Percentiles rank a stretch among this genome's conserved stretches.
Evolutionary conservation across 2,888 invertebrate species (phyloP).

Genomic region (Xestia sexstrigata): DNA sequence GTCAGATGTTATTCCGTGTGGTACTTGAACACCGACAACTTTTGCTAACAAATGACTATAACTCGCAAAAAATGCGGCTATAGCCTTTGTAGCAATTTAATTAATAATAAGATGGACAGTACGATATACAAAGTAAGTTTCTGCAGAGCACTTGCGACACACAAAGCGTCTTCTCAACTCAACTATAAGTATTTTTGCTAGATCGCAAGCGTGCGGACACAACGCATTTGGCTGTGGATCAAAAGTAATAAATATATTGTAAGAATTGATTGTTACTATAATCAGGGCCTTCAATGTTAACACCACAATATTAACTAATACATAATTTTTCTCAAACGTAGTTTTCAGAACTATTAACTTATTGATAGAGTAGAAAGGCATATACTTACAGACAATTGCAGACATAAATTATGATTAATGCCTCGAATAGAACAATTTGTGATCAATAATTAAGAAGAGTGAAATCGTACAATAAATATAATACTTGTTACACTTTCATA

Average conservation of each 20-base stretch:
- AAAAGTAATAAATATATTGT: conserved; percentile 70
- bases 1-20: conserved; percentile 75
- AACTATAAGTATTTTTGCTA: conserved; percentile 66
- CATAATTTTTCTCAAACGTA: conserved; percentile 71
- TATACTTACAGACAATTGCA: conserved; percentile 76
- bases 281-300: conserved; percentile 75
- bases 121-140: conserved; percentile 86
- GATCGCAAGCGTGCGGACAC: conserved; percentile 74
- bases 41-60: conserved; percentile 79
- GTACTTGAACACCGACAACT: conserved; percentile 73
- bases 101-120: conserved; percentile 86
- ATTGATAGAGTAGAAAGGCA: conserved; percentile 75
- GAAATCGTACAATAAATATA: conserved; percentile 88
- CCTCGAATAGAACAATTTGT: conserved; percentile 83
- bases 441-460: conserved; percentile 86
- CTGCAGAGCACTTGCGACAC: conserved; percentile 89
- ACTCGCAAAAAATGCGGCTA: conserved; percentile 73
- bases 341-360: conserved; percentile 71
- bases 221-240: conserved; percentile 85
- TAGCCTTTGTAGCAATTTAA: conserved; percentile 77
- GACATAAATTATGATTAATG: conserved; percentile 78
- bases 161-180: conserved; percentile 79
- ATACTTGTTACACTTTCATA: conserved; percentile 88
- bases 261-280: conserved; percentile 75
- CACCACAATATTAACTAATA: conserved; percentile 70